phyloP scores from a whole-genome alignment of 2,888 invertebrate species.

The Pelosia muscerda region DNA sequence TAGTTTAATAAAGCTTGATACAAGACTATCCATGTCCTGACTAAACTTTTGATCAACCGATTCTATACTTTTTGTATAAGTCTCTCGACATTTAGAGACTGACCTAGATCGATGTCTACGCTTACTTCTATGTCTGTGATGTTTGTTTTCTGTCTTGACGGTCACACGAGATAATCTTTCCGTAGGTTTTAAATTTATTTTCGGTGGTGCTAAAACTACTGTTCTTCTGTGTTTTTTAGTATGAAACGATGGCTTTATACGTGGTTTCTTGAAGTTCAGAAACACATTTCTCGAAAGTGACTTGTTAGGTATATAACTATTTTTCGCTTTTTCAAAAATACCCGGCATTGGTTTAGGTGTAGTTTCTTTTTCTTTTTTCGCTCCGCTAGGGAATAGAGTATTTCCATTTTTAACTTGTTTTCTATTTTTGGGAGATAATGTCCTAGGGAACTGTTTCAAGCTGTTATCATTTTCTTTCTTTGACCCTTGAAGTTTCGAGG shows the following conservation, averaged over 20 bases:
- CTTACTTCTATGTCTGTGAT: conserved; percentile 82
- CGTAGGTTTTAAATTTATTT: conserved; percentile 79
- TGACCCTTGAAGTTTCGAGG: conserved; percentile 61
- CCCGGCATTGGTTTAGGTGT: conserved; percentile 70
- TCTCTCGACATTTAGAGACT: conserved; percentile 78
- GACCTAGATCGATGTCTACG: conserved; percentile 81
- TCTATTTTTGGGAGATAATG: conserved; percentile 73
- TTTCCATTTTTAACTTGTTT: conserved; percentile 67
- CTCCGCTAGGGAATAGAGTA: conserved; percentile 55
- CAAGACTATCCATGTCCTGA: conserved; percentile 80
- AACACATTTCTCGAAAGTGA: conserved; percentile 80
- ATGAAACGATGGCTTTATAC: conserved; percentile 76
- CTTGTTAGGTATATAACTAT: conserved; percentile 80
- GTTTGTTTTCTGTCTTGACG: conserved; percentile 80
- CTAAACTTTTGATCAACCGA: conserved; percentile 84
- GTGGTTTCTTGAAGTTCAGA: conserved; percentile 80
- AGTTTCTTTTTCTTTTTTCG: conserved; percentile 74
- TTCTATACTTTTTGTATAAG: conserved; percentile 89
- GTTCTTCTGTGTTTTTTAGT: conserved; percentile 87
- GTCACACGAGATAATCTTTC: conserved; percentile 79
- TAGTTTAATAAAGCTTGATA: conserved; percentile 79
- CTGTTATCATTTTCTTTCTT: conserved; percentile 71
- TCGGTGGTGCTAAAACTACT: conserved; percentile 81
- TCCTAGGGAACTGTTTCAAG: conserved; percentile 64
- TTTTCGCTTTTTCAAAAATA: conserved; percentile 81